These are phyloP conservation scores for Paracyclopina nana DNA, from an alignment of 1,140 invertebrate species.

Conservation along the genomic window DNA sequence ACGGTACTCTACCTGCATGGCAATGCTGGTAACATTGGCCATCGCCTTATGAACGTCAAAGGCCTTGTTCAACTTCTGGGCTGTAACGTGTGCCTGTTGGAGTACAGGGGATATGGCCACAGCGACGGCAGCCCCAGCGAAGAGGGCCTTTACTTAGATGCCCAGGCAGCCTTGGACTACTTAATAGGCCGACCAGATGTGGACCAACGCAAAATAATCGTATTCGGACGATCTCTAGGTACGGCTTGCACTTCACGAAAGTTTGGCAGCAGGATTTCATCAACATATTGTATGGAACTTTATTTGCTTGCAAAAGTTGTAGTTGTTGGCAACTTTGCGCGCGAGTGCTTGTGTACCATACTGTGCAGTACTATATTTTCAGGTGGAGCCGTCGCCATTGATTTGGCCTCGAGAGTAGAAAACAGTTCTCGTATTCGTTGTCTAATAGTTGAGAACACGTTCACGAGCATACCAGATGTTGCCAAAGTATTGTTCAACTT, in stretches of 20 bases:
- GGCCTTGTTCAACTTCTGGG: conserved; percentile 55
- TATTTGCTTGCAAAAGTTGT: no score
- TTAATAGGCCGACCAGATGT: conserved; percentile 55
- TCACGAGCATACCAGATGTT: conserved; percentile 83
- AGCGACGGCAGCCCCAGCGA: conserved; percentile 71
- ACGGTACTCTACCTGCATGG: conserved; percentile 82
- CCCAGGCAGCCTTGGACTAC: conserved; percentile 64
- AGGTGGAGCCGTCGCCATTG: conserved; percentile 68
- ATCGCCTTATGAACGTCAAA: conserved; percentile 52
- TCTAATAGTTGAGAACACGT: conserved; percentile 80
- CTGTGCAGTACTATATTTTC: no score
- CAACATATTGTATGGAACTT: no score
- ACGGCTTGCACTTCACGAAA: conserved; percentile 19
- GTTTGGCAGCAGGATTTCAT: no score
- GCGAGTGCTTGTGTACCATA: no score
- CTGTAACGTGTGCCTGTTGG: conserved; percentile 70
- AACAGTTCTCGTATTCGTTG: conserved; percentile 55
- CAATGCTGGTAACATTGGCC: conserved; percentile 89
- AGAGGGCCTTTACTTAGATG: conserved; percentile 66
- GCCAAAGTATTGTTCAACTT: conserved; percentile 31
- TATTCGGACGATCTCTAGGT: conserved; percentile 85
- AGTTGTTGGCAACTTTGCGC: no score
- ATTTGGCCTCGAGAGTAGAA: conserved; percentile 49
- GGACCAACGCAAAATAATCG: conserved; percentile 56
- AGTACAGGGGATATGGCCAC: conserved; percentile 84